Conservation (phyloP, 2,888 invertebrate species). For the Palloptera scutellata region DNA sequence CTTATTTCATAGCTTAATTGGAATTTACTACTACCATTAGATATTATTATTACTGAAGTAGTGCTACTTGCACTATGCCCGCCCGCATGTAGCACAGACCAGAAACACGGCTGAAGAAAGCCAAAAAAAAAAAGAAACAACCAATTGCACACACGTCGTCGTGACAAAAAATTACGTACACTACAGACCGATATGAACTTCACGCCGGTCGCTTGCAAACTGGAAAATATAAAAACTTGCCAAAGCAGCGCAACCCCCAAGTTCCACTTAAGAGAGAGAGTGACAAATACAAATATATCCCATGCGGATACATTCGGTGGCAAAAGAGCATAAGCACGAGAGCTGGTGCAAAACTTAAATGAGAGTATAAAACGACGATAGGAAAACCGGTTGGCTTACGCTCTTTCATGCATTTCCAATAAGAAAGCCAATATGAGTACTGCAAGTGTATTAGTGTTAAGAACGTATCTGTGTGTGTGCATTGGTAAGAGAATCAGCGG, state of each 20-base stretch:
- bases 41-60: not conserved
- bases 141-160: slow-evolving; percentile 28
- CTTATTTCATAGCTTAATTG: slow-evolving; percentile 1
- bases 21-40: too few species aligned
- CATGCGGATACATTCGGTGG: not conserved
- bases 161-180: slow-evolving; percentile 17
- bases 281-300: slow-evolving; percentile 1
- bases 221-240: slow-evolving; percentile 63
- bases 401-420: slow-evolving; percentile 15
- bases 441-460: not conserved
- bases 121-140: slow-evolving; percentile 44
- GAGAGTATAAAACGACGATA: not conserved
- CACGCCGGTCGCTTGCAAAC: slow-evolving; percentile 65
- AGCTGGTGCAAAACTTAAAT: too few species aligned
- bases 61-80: not conserved
- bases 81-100: not conserved
- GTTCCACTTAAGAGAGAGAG: slow-evolving; percentile 32
- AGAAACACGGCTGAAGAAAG: slow-evolving; percentile 27
- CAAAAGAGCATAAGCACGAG: not conserved
- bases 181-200: slow-evolving; percentile 60
- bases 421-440: slow-evolving; percentile 25
- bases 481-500: not conserved
- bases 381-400: slow-evolving; percentile 7
- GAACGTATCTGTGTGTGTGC: slow-evolving; percentile 8
- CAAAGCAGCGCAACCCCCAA: slow-evolving; percentile 55